phyloP scores from a whole-genome alignment of 1,140 invertebrate species.

The Lasioglossum baleicum region DNA sequence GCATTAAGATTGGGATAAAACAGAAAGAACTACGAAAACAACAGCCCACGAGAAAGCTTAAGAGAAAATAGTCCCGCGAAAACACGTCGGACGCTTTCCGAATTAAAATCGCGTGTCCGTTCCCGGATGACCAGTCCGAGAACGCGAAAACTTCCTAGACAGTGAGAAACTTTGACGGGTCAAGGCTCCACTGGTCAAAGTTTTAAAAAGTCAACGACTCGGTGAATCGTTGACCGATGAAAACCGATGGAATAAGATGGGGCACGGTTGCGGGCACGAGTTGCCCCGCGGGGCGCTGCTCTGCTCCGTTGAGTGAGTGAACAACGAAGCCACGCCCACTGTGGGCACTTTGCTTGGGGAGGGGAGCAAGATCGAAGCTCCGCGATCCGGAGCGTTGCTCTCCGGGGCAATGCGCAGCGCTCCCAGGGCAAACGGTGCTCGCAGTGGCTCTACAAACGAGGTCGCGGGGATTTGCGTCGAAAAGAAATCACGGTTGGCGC shows the following conservation, averaged over 20 bases:
- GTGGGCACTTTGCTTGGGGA: too few relatives aligned
- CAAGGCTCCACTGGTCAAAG: background rate
- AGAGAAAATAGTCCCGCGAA: background rate
- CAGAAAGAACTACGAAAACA: too few relatives aligned
- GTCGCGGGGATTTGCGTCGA: slow-evolving; percentile 49
- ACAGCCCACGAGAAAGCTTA: too few relatives aligned
- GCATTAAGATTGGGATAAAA: too few relatives aligned
- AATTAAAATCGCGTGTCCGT: background rate
- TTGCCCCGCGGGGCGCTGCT: too few relatives aligned
- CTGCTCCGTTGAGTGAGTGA: too few relatives aligned
- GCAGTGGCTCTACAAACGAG: slow-evolving; percentile 36
- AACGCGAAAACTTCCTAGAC: background rate
- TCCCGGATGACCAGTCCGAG: background rate
- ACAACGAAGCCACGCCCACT: too few relatives aligned
- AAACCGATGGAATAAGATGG: background rate
- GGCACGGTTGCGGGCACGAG: too few relatives aligned
- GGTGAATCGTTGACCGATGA: slow-evolving; percentile 12
- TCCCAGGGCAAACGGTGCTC: too few relatives aligned
- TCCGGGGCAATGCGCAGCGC: too few relatives aligned
- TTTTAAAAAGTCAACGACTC: background rate
- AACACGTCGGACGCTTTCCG: background rate
- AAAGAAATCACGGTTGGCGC: slow-evolving; percentile 59
- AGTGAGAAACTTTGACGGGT: background rate
- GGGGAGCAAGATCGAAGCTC: too few relatives aligned
- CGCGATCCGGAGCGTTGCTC: too few relatives aligned